Percentiles rank a stretch among this genome's conserved stretches.
phyloP scores from a whole-genome alignment of 2,797 vertebrate genomes.

The Poeciliopsis infans region DNA sequence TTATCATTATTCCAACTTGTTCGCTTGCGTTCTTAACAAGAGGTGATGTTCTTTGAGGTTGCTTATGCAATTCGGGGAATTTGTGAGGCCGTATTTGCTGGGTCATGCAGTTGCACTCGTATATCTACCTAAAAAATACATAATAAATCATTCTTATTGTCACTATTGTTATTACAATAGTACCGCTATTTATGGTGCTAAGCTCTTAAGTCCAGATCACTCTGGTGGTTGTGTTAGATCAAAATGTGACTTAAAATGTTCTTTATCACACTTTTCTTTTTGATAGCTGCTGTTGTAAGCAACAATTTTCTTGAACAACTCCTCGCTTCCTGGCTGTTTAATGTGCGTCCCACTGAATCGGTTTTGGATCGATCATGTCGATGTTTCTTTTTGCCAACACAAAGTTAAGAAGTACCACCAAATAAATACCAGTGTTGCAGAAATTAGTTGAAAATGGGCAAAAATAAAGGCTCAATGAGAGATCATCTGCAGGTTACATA shows the following conservation, averaged over 20 bases:
- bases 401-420: neutral
- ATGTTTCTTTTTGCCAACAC: neutral
- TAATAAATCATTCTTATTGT: too few species aligned
- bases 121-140: too few species aligned
- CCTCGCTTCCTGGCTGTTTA: neutral
- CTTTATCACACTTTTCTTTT: neutral
- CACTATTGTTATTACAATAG: too few species aligned
- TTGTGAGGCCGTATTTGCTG: neutral
- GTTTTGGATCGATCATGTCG: neutral
- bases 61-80: neutral
- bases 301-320: neutral
- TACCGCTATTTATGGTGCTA: too few species aligned
- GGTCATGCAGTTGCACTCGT: too few species aligned
- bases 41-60: neutral
- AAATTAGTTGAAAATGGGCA: neutral
- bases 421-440: neutral
- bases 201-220: too few species aligned
- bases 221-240: neutral
- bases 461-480: neutral
- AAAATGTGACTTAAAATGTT: neutral
- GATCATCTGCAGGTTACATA: neutral
- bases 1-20: neutral
- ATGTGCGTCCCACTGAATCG: neutral
- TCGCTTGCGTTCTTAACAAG: neutral
- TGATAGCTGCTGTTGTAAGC: neutral